Conservation (phyloP, 2,113 vertebrate species). For the Ceyx melanurus region DNA sequence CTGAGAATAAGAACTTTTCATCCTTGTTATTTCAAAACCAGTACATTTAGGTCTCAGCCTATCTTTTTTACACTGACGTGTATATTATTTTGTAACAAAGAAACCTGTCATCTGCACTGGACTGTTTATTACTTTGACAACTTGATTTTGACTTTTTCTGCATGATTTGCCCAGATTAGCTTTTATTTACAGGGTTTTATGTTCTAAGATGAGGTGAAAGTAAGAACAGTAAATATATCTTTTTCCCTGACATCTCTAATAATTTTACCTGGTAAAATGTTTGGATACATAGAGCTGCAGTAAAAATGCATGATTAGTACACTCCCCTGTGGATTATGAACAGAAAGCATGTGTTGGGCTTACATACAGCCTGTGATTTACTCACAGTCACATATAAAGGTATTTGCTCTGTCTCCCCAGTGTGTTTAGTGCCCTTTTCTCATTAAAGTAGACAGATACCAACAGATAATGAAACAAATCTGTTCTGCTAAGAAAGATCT, state of each 20-base stretch:
- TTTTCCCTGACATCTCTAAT: conserved; percentile 39
- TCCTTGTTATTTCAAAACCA: not conserved
- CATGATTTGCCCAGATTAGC: conserved; percentile 62
- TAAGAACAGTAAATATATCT: conserved; percentile 62
- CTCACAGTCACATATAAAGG: conserved; percentile 10
- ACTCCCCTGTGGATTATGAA: conserved; percentile 29
- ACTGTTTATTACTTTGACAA: conserved; percentile 59
- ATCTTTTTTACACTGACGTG: conserved; percentile 34
- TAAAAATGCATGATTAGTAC: conserved; percentile 43
- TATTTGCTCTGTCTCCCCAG: conserved; percentile 29
- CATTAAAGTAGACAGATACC: conserved; percentile 43
- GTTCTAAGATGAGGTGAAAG: conserved; percentile 62
- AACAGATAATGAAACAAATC: not conserved
- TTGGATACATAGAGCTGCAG: conserved; percentile 35
- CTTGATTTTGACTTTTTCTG: conserved; percentile 66
- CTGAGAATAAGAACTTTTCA: not conserved
- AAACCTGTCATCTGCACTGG: conserved; percentile 33
- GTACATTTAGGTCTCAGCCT: conserved; percentile 3
- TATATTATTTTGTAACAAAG: conserved; percentile 44
- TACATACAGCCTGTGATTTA: conserved; percentile 35
- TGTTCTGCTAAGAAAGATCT: conserved; percentile 17
- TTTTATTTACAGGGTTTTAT: conserved; percentile 56
- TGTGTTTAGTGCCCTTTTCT: conserved; percentile 19
- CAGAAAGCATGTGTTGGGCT: conserved; percentile 31
- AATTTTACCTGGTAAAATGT: conserved; percentile 49